Base-by-base conservation (phyloP, 1,140 invertebrate genomes). In the Steinernema khuongi region DNA sequence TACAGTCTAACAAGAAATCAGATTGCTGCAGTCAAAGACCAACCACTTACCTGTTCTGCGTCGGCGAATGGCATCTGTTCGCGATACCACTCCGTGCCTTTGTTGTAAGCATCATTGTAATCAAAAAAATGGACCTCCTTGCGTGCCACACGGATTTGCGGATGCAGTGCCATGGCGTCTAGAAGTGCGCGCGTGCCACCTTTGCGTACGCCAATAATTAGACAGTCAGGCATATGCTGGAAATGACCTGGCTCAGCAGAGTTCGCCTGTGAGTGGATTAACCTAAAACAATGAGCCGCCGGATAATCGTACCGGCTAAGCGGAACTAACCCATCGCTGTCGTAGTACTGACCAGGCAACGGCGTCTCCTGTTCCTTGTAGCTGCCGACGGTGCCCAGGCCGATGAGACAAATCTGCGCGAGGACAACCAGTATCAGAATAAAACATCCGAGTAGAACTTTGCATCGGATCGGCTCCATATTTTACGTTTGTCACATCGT, bases 171-270 rank as follows among this genome's bases (percentile, higher is more conserved):
- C 1, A 88, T 75, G 33, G 86, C 87, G 29, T 85, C 80, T 0
- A 88, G 78, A 31, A 88, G 80, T 17, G 87, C 87, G 43, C 87
- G 74, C 1, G 87, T 88, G 17, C 87, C 87, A 4, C 83, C 86
- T 77, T 88, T 88, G 14, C 86, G 78, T 1, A 85, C 87, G 30
- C 87, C 87, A 41, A 88, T 87, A 2, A 88, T 87, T 17, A 85
- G 41, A 43, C 50, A 60, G 19, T 60, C 50, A 22, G 50, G 50
- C 14, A 60, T 60, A 7, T 22, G 50, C 22, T 60, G 50, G 50
- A 60, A 26, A 60, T 22, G 50, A 22, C 50, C 50, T 60, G 14
- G 11, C 19, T 60, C 50, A 22, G 7, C 50, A 11, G 50, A 60
- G 50, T 60, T 60, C 19, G 14, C 14, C 11, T 60, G 36, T 41